Percentiles rank a stretch among this genome's conserved stretches.
phyloP scores from a whole-genome alignment of 1,140 invertebrate species.

The Drosophila arawakana region DNA sequence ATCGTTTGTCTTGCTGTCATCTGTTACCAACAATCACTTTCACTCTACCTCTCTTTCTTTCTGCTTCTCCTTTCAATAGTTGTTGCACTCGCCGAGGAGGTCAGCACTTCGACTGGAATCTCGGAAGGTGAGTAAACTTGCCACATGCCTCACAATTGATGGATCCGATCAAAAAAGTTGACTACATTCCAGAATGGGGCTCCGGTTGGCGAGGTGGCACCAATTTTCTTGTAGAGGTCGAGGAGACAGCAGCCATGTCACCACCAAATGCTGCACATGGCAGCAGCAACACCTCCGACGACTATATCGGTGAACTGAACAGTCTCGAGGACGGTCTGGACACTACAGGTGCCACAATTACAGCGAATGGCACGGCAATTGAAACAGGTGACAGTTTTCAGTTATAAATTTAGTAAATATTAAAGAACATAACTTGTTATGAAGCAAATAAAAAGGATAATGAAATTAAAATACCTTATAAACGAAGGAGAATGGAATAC shows the following conservation, averaged over 20 bases:
- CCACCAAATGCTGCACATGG: constrained; percentile 38
- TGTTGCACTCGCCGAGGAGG: constrained; percentile 58
- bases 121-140: constrained; percentile 71
- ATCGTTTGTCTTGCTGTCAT: constrained; percentile 27
- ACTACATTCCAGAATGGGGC: constrained; percentile 71
- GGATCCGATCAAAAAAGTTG: constrained; percentile 6
- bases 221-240: constrained; percentile 82
- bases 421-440: too few relatives aligned
- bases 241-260: constrained; percentile 69
- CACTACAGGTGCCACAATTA: constrained; percentile 48
- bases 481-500: too few relatives aligned
- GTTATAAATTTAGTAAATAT: too few relatives aligned
- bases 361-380: constrained; percentile 54
- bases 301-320: constrained; percentile 61
- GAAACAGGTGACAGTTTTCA: constrained; percentile 46
- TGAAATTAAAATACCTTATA: not conserved
- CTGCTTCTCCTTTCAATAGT: constrained; percentile 54
- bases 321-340: constrained; percentile 59
- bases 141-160: constrained; percentile 27
- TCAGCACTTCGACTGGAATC: constrained; percentile 65
- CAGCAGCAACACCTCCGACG: constrained; percentile 54
- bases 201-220: constrained; percentile 74
- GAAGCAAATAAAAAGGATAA: not conserved
- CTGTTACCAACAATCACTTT: constrained; percentile 3
- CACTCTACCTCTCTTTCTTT: not conserved